These are phyloP conservation scores for Eunapius fragilis DNA, from an alignment of 37 sponge, comb jelly and placozoan species.

Conservation along the genomic window DNA sequence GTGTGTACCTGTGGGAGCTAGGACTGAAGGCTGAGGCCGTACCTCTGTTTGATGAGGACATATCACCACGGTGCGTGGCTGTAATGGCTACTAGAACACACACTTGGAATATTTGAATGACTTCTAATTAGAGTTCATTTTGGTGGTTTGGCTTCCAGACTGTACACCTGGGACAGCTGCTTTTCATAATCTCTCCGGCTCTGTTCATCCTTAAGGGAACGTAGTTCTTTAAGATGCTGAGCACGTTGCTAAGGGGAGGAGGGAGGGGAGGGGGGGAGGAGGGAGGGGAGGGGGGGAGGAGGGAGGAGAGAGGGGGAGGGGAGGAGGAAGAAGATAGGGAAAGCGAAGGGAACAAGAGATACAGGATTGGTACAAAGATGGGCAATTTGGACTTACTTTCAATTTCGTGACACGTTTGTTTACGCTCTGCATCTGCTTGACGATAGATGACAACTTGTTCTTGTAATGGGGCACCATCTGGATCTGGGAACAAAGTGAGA, in stretches of 20 bases:
- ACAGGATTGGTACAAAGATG: too few species aligned
- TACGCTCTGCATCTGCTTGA: constrained; percentile 35
- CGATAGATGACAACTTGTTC: constrained; percentile 15
- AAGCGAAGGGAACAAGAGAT: too few species aligned
- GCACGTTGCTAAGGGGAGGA: constrained; percentile 38
- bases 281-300: background rate
- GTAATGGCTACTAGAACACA: background rate
- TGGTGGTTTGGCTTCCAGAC: constrained; percentile 69
- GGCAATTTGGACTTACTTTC: too few species aligned
- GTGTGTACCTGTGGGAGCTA: constrained; percentile 40
- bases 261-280: background rate
- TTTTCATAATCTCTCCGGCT: constrained; percentile 35
- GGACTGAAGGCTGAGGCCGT: constrained; percentile 11
- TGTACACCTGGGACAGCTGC: constrained; percentile 23
- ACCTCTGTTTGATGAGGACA: constrained; percentile 57
- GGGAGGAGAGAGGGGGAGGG: background rate
- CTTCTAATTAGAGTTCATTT: constrained; percentile 13
- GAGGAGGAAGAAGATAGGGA: constrained; percentile 4
- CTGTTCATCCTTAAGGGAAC: constrained; percentile 25
- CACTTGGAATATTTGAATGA: too few species aligned
- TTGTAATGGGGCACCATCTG: constrained; percentile 51
- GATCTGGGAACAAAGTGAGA: too few species aligned
- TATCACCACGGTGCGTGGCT: constrained; percentile 75
- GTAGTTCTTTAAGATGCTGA: constrained; percentile 43
- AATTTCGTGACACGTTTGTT: constrained; percentile 45